These are phyloP conservation scores for Cephalotes varians DNA, from an alignment of 2,888 invertebrate species.

Conservation along the genomic window DNA sequence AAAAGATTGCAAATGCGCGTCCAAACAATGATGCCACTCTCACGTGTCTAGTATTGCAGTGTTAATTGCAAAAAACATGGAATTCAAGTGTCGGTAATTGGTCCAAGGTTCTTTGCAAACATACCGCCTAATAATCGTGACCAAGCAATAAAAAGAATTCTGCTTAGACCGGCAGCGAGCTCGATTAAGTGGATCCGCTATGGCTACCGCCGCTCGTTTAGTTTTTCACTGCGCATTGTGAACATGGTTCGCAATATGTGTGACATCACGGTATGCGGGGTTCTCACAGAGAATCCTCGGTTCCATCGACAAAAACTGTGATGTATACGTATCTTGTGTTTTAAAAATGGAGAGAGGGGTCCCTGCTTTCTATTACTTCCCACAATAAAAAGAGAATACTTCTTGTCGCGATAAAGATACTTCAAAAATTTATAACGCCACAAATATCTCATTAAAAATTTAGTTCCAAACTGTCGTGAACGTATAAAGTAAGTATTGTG, in stretches of 20 bases:
- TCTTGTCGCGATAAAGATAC: constrained; percentile 7
- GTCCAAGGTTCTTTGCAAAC: constrained; percentile 22
- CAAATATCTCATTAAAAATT: constrained; percentile 23
- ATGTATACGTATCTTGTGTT: constrained; percentile 42
- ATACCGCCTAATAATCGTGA: constrained; percentile 38
- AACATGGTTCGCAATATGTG: constrained; percentile 77
- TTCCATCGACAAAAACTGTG: constrained; percentile 72
- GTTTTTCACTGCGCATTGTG: constrained; percentile 74
- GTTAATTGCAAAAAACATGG: constrained; percentile 32
- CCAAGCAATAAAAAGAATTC: constrained; percentile 27
- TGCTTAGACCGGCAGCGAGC: constrained; percentile 42
- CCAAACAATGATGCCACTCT: constrained; percentile 2
- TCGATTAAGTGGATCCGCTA: constrained; percentile 73
- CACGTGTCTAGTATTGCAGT: constrained; percentile 42
- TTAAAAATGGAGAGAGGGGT: constrained; percentile 12
- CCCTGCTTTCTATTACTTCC: background rate
- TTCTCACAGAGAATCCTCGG: constrained; percentile 81
- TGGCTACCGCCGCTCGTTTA: constrained; percentile 60
- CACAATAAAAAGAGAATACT: constrained; percentile 24
- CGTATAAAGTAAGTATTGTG: background rate
- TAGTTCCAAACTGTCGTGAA: background rate
- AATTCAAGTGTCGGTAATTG: constrained; percentile 33
- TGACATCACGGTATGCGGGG: constrained; percentile 77
- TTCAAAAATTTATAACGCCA: constrained; percentile 1
- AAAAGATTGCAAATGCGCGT: background rate